These are phyloP conservation scores for Lindbergichthys nudifrons DNA, from an alignment of 2,797 vertebrate species.

Conservation along the genomic window DNA sequence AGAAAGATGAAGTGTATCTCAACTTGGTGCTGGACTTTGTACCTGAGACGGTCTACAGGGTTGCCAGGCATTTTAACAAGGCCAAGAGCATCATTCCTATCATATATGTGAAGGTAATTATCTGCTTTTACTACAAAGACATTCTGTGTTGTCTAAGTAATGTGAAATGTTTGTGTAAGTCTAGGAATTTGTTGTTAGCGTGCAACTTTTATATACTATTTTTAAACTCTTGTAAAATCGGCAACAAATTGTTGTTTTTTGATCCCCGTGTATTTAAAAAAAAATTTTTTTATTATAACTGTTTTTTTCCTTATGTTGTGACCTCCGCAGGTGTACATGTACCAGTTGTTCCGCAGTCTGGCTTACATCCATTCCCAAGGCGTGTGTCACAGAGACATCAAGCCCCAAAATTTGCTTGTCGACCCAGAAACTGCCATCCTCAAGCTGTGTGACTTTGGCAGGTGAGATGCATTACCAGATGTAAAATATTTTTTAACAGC, in stretches of 20 bases:
- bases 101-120: slow-evolving; percentile 90
- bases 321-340: slow-evolving; percentile 88
- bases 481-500: neutral
- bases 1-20: slow-evolving; percentile 95
- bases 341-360: slow-evolving; percentile 93
- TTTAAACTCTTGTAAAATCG: neutral
- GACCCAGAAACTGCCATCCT: slow-evolving; percentile 93
- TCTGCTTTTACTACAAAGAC: neutral
- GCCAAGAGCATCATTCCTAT: slow-evolving; percentile 93
- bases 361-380: slow-evolving; percentile 96
- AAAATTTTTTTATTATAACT: neutral
- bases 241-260: neutral
- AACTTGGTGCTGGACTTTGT: slow-evolving; percentile 94
- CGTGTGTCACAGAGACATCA: slow-evolving; percentile 94
- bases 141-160: neutral
- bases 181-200: neutral
- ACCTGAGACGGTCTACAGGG: slow-evolving; percentile 93
- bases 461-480: slow-evolving; percentile 76
- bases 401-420: slow-evolving; percentile 93
- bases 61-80: slow-evolving; percentile 94
- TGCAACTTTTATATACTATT: neutral
- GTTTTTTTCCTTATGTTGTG: neutral
- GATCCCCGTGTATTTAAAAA: neutral
- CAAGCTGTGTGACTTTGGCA: slow-evolving; percentile 94
- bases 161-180: no score